Evolutionary conservation across 2,888 invertebrate genomes (phyloP), one percentile per base, ranked within the genome.

Genomic region (Cryptocephalus primarius): DNA sequence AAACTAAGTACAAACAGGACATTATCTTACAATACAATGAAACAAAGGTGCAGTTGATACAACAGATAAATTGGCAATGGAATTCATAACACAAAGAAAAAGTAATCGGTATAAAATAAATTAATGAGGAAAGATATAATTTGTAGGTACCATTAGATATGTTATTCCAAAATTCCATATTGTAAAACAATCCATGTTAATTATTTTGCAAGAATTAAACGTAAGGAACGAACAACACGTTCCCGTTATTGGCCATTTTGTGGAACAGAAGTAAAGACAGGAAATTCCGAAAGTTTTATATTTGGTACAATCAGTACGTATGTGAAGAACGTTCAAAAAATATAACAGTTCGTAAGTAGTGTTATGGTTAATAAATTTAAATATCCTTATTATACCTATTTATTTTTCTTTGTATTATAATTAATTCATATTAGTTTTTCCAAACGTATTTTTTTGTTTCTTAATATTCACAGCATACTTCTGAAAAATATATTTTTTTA

Each of bases 11-110:
- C 45, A 58, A 57, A 44, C 52, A 53, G 14, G 47, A 54, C 22
- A 53, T 52, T 22, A 56, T 56, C 12, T 39, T 51, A 46, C 48
- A 53, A 32, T 55, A 55, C 43, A 59, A 55, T 43, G 46, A 46
- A 46, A 55, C 54, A 39, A 55, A 57, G 42, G 52, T 39, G 39
- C 39, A 9, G 39, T 39, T n/a, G 11, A 39, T 13, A 39, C 39
- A n/a, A 39, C 11, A 39, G 39, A 39, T 39, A 39, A 39, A 39
- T 47, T 55, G 46, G 43, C 47, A 32, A 49, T 49, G 33, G 45
- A 54, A 47, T 56, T 40, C 32, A 50, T 33, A 12, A 48, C 48
- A 32, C 45, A 41, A 43, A 39, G 50, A 42, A 49, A 49, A 57
- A 41, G 40, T 56, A 55, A 56, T 48, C 56, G 12, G 52, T 57